Evolutionary conservation across 1,140 invertebrate species (phyloP).

Genomic region (Zaprionus nigranus): DNA sequence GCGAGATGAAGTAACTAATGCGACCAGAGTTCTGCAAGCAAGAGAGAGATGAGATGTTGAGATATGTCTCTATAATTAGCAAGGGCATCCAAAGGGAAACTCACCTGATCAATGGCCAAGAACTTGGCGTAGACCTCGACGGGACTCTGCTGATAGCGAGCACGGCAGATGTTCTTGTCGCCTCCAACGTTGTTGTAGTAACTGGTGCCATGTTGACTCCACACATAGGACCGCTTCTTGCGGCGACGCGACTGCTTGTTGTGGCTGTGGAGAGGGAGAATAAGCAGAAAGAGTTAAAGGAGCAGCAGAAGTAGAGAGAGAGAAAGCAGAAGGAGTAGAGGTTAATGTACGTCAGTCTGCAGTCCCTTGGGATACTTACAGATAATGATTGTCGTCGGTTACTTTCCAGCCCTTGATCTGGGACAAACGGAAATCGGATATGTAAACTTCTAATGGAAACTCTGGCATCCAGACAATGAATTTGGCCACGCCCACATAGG

Average conservation of each 20-base stretch:
- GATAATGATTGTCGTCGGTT: conserved; percentile 88
- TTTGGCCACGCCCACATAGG: conserved; percentile 93
- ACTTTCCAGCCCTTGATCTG: conserved; percentile 96
- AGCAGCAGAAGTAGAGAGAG: background rate
- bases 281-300: background rate
- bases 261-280: conserved; percentile 28
- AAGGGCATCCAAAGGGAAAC: too few species aligned
- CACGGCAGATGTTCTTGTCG: conserved; percentile 89
- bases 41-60: background rate
- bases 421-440: conserved; percentile 94
- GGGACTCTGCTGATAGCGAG: conserved; percentile 95
- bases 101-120: conserved; percentile 91
- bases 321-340: background rate
- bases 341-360: background rate
- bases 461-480: conserved; percentile 99
- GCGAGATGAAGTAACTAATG: conserved; percentile 94
- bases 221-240: conserved; percentile 86
- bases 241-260: conserved; percentile 85
- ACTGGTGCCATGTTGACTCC: conserved; percentile 80
- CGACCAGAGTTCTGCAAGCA: conserved; percentile 90
- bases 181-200: conserved; percentile 86
- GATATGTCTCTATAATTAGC: background rate
- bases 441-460: conserved; percentile 94
- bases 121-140: conserved; percentile 96
- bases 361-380: conserved; percentile 78